Conservation (phyloP, 2,113 vertebrate genomes). For the Galeopterus variegatus region DNA sequence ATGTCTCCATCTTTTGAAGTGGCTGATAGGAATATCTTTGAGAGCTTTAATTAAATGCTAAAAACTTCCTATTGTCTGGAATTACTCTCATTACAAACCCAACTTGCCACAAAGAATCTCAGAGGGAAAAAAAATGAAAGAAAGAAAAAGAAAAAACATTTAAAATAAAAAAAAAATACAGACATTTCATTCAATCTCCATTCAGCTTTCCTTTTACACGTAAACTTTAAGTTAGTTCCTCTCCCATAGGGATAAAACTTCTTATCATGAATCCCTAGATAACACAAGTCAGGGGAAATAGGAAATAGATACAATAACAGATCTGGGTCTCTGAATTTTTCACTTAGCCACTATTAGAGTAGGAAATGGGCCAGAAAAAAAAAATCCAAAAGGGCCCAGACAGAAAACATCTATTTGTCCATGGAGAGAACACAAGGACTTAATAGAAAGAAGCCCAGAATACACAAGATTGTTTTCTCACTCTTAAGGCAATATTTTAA, state of each 20-base stretch:
- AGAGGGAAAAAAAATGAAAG: not conserved
- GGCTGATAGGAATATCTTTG: not conserved
- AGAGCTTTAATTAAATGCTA: not conserved
- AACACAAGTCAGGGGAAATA: not conserved
- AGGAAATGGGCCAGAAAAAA: not conserved
- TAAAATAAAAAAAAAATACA: not conserved
- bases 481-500: constrained; percentile 14
- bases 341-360: not conserved
- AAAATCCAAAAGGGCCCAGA: not conserved
- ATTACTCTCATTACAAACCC: not conserved
- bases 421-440: not conserved
- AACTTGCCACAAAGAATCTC: not conserved
- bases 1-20: not conserved
- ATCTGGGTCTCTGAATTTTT: not conserved
- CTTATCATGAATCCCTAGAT: constrained; percentile 31
- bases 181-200: not conserved
- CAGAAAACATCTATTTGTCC: not conserved
- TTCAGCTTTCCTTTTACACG: not conserved
- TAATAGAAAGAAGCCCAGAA: not conserved
- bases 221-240: constrained; percentile 39
- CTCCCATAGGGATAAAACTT: not conserved
- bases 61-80: not conserved
- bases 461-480: not conserved
- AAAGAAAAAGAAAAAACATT: not conserved
- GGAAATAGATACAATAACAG: constrained; percentile 9